These are phyloP conservation scores for Stenodema calcarata DNA, from an alignment of 2,888 invertebrate species.

Conservation along the genomic window DNA sequence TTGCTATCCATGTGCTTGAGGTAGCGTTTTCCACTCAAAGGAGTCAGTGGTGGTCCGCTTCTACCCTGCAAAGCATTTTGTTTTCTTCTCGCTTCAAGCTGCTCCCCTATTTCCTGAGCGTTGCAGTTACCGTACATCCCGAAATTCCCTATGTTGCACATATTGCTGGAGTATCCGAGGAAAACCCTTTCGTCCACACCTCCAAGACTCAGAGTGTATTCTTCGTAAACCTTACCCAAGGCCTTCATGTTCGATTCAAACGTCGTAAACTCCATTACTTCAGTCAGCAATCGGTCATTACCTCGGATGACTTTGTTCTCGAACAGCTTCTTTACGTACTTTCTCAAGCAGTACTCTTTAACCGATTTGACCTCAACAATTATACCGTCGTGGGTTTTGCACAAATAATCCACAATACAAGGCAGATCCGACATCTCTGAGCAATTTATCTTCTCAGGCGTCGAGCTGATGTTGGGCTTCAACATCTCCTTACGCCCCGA, in stretches of 20 bases:
- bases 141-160: conserved; percentile 41
- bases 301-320: conserved; percentile 74
- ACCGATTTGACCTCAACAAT: conserved; percentile 89
- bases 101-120: conserved; percentile 19
- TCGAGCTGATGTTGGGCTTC: conserved; percentile 75
- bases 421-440: conserved; percentile 72
- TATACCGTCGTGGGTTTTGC: conserved; percentile 80
- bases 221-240: conserved; percentile 86
- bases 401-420: conserved; percentile 83
- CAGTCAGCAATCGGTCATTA: conserved; percentile 72
- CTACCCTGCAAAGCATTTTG: conserved; percentile 24
- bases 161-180: conserved; percentile 68
- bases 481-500: conserved; percentile 82
- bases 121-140: not conserved
- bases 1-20: conserved; percentile 12
- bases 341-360: conserved; percentile 86
- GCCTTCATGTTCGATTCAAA: conserved; percentile 88
- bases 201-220: conserved; percentile 86
- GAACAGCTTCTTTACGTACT: conserved; percentile 72
- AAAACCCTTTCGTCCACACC: conserved; percentile 98
- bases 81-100: conserved; percentile 23
- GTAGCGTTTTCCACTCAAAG: conserved; percentile 35
- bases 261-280: conserved; percentile 76
- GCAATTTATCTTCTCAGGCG: conserved; percentile 59
- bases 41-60: conserved; percentile 10